Base-by-base conservation (phyloP, 2,888 invertebrate genomes). In the Dolichomitus sp. region DNA sequence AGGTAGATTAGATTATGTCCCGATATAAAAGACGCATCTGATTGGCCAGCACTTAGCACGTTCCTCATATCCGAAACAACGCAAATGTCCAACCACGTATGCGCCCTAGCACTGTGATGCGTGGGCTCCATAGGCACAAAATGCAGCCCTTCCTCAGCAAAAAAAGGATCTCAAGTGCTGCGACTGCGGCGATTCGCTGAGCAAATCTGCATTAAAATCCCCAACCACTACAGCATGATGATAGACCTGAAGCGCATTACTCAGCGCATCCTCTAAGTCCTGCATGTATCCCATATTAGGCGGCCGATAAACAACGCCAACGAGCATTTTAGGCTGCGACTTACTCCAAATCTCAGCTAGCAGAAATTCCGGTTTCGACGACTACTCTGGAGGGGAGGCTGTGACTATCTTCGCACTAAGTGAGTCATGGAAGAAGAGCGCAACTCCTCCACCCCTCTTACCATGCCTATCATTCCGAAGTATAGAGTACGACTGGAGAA, bases 41-140 rank as follows among this genome's bases (percentile, higher is more conserved):
- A 59, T 1, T 59, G 59, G 0, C 59, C 59, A 12, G 7, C 1
- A 5, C 12, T 30, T 7, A 6, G n/a, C 0, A 48, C 66, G 1
- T 30, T 30, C 0, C 30, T 5, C 2, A 4, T n/a, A 14, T 66
- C 66, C 12, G 9, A 14, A 0, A 66, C 66, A 2, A 30, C 4
- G 3, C 66, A 66, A 0, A 50, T 30, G 23, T 66, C 66, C 5
- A 66, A 12, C n/a, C 66, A 12, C 2, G 66, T 66, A 19, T 48
- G 30, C 19, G 48, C 12, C 27, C 48, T 48, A 14, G 30, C 48
- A 1, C 30, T 68, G 5, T 68, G 66, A 14, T 68, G 48, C 0
- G 66, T 48, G 1, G 33, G 17, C 1, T 30, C 30, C 14, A 48
- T 45, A 27, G 45, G 66, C 57, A 59, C 57, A 2, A 59, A n/a